Conservation (phyloP, 2,797 vertebrate species). For the Muraenolepis orangiensis region DNA sequence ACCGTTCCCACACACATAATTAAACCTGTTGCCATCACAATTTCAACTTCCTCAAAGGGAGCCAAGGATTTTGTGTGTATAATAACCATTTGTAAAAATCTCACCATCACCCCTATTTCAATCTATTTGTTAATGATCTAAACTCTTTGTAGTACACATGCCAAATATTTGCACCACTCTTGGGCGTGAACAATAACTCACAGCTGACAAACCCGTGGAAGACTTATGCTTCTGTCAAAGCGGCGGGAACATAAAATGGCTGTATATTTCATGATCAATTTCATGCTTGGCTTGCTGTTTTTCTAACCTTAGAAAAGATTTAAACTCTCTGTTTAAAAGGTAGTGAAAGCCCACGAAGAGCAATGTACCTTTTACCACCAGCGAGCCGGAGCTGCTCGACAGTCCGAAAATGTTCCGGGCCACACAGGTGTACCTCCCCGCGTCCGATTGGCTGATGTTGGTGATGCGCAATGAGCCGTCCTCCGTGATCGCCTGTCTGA, state of each 20-base stretch:
- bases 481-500: conserved; percentile 69
- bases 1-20: neutral
- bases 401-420: conserved; percentile 81
- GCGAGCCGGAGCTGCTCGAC: conserved; percentile 75
- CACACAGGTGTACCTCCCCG: conserved; percentile 77
- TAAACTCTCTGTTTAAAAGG: conserved; percentile 52
- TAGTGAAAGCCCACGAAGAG: conserved; percentile 30
- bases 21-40: neutral
- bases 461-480: conserved; percentile 80
- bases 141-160: neutral
- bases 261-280: conserved; percentile 81
- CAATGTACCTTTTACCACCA: conserved; percentile 82
- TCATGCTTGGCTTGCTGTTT: conserved; percentile 71
- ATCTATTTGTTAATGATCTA: neutral
- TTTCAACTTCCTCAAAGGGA: neutral
- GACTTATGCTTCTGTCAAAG: conserved; percentile 78
- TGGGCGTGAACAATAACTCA: conserved; percentile 76
- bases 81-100: neutral
- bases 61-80: neutral
- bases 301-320: conserved; percentile 51
- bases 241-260: conserved; percentile 70
- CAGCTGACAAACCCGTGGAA: conserved; percentile 71
- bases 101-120: neutral
- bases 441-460: conserved; percentile 77
- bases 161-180: conserved; percentile 33